These are phyloP conservation scores for Agyllia agylla DNA, from an alignment of 2,888 invertebrate species.

Conservation along the genomic window DNA sequence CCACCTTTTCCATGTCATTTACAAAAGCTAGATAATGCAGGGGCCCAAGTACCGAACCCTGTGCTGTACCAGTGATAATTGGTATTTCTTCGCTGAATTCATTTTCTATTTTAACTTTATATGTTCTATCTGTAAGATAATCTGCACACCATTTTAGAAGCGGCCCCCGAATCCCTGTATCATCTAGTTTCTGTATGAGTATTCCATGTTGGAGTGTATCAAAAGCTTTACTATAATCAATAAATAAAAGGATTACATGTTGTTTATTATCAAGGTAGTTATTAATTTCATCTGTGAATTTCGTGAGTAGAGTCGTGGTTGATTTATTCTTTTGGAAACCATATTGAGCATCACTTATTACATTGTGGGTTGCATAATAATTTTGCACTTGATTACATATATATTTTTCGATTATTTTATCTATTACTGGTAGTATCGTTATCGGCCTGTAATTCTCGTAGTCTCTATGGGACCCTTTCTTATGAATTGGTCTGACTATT, in stretches of 20 bases:
- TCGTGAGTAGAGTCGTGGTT: slow-evolving; percentile 68
- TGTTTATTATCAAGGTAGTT: slow-evolving; percentile 44
- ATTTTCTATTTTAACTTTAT: slow-evolving; percentile 36
- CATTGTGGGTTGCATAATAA: background rate
- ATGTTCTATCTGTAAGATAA: slow-evolving; percentile 46
- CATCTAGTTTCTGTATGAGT: background rate
- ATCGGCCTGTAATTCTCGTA: background rate
- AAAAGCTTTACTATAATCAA: slow-evolving; percentile 45
- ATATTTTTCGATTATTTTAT: background rate
- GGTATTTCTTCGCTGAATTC: slow-evolving; percentile 20
- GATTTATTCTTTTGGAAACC: background rate
- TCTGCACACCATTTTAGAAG: slow-evolving; percentile 45
- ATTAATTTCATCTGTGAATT: slow-evolving; percentile 41
- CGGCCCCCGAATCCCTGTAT: background rate
- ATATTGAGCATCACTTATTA: background rate
- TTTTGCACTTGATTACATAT: background rate
- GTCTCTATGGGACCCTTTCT: slow-evolving; percentile 20
- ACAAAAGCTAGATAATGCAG: background rate
- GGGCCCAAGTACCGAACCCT: background rate
- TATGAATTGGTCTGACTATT: slow-evolving; percentile 56
- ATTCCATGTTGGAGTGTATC: background rate
- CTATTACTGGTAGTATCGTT: background rate
- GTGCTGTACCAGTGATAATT: background rate
- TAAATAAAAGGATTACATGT: slow-evolving; percentile 56
- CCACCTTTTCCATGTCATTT: background rate